Percentiles rank a stretch among this genome's conserved stretches.
These are phyloP conservation scores for Agrilus biguttatus DNA, from an alignment of 2,888 invertebrate genomes.

Conservation along the genomic window DNA sequence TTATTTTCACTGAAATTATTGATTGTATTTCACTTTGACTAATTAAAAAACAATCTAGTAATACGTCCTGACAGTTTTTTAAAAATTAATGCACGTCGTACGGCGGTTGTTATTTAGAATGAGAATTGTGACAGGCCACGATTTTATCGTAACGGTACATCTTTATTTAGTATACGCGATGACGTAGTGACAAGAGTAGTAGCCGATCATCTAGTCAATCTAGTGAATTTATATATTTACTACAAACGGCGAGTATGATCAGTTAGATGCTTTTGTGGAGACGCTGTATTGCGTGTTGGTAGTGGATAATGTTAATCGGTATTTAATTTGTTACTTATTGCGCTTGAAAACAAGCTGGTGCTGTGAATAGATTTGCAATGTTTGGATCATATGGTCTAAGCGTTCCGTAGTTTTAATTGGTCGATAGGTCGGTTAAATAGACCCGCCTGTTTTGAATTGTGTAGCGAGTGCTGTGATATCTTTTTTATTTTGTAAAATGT, in stretches of 20 bases:
- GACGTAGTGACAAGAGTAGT: conserved; percentile 15
- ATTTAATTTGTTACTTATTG: no score
- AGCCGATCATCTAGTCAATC: conserved; percentile 14
- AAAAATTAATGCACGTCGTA: neutral
- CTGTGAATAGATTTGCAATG: conserved; percentile 5
- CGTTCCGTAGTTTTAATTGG: conserved; percentile 5
- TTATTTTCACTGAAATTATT: no score
- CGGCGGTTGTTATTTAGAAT: neutral
- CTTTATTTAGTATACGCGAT: conserved; percentile 5
- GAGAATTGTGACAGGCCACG: neutral
- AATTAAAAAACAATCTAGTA: no score
- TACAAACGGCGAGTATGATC: conserved; percentile 12
- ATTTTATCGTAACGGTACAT: conserved; percentile 9
- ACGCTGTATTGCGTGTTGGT: no score
- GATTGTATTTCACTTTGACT: no score
- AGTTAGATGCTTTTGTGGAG: conserved; percentile 11
- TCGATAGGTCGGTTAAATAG: conserved; percentile 7
- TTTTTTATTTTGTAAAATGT: conserved; percentile 11
- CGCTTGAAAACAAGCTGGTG: conserved; percentile 1
- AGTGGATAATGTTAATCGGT: no score
- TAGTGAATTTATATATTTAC: conserved; percentile 21
- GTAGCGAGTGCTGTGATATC: conserved; percentile 6
- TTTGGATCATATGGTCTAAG: conserved; percentile 7
- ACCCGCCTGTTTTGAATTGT: conserved; percentile 10
- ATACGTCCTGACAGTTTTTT: neutral